Evolutionary conservation across 2,113 vertebrate species (phyloP).

Genomic region (Scartelaos histophorus): DNA sequence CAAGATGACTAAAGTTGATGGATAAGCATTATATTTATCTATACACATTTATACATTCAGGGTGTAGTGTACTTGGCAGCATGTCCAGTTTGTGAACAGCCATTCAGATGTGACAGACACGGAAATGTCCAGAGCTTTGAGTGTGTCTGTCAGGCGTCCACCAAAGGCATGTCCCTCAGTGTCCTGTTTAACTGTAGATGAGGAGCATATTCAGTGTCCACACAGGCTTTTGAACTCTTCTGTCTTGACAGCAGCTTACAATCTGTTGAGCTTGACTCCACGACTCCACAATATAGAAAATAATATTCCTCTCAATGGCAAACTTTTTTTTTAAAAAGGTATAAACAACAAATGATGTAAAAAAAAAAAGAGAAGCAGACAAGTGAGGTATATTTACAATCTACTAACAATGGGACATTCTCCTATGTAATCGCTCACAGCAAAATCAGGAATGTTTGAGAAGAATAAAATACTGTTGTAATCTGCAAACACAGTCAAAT

Average conservation of each 20-base stretch:
- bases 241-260: constrained; percentile 74
- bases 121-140: constrained; percentile 47
- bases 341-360: constrained; percentile 47
- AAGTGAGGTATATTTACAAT: constrained; percentile 49
- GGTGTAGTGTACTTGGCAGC: constrained; percentile 68
- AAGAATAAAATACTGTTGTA: constrained; percentile 52
- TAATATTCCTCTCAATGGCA: constrained; percentile 27
- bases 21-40: constrained; percentile 77
- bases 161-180: constrained; percentile 45
- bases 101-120: constrained; percentile 46
- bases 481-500: constrained; percentile 55
- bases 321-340: constrained; percentile 37
- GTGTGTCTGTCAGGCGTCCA: constrained; percentile 50
- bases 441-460: constrained; percentile 59
- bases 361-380: constrained; percentile 44
- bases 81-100: constrained; percentile 37
- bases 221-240: constrained; percentile 55
- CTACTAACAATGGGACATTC: constrained; percentile 19
- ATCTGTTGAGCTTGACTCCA: constrained; percentile 67
- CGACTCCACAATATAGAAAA: constrained; percentile 53
- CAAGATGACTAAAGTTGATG: constrained; percentile 76
- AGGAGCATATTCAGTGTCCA: constrained; percentile 45
- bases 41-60: constrained; percentile 80
- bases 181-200: constrained; percentile 39
- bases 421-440: constrained; percentile 24